Percentiles rank a stretch among this genome's conserved stretches.
Evolutionary conservation across 2,797 vertebrate genomes (phyloP).

Genomic region (Coccyzus lansbergi): DNA sequence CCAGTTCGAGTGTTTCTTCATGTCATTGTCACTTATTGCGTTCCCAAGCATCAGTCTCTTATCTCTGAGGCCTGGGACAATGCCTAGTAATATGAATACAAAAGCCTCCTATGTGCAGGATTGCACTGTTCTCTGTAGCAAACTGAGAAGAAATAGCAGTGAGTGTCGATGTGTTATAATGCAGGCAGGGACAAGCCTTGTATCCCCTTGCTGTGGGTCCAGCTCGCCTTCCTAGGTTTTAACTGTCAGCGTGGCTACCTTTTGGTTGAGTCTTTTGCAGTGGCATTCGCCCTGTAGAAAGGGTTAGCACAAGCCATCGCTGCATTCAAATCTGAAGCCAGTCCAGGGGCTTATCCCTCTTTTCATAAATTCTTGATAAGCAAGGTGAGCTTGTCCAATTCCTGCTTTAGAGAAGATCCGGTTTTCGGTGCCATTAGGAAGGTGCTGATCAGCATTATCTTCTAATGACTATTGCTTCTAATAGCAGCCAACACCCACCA

Average conservation of each 20-base stretch:
- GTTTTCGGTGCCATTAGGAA: background rate
- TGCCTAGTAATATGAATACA: background rate
- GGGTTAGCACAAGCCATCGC: background rate
- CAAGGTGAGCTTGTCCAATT: background rate
- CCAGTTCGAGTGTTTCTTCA: background rate
- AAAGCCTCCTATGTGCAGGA: background rate
- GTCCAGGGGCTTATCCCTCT: background rate
- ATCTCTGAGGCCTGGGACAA: background rate
- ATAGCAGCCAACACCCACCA: background rate
- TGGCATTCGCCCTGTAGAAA: background rate
- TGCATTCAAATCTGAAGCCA: background rate
- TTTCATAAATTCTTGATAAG: background rate
- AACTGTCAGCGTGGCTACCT: background rate
- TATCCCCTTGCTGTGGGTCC: background rate
- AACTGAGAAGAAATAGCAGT: background rate
- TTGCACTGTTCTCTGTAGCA: background rate
- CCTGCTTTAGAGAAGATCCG: background rate
- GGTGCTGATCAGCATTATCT: background rate
- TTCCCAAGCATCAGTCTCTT: background rate
- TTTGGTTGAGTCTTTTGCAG: background rate
- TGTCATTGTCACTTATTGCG: background rate
- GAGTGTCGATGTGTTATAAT: rapidly evolving
- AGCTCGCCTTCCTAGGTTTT: rapidly evolving
- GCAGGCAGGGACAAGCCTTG: background rate
- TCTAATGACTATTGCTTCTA: background rate